Evolutionary conservation across 2,797 vertebrate genomes (phyloP).

Genomic region (Crenichthys baileyi): DNA sequence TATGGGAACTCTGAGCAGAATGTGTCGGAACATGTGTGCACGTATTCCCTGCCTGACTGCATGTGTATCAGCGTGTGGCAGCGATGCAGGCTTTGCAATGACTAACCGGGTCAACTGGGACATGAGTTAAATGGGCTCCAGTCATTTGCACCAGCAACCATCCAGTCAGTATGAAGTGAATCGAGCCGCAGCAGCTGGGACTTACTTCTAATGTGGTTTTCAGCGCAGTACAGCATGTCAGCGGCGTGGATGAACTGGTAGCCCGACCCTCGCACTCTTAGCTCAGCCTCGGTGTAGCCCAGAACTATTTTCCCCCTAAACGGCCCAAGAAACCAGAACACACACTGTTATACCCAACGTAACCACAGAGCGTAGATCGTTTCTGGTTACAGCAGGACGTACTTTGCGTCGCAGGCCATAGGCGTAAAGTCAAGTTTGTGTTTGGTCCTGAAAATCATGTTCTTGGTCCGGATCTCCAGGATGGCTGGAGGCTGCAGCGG

Average conservation of each 20-base stretch:
- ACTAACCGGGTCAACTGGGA: slow-evolving; percentile 65
- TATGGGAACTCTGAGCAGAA: slow-evolving; percentile 10
- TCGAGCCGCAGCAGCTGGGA: neutral
- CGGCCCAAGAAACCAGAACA: neutral
- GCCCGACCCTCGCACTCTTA: slow-evolving; percentile 76
- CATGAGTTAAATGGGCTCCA: slow-evolving; percentile 56
- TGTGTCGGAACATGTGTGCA: slow-evolving; percentile 38
- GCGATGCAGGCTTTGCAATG: slow-evolving; percentile 39
- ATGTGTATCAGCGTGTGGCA: slow-evolving; percentile 35
- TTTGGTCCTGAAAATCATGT: slow-evolving; percentile 87
- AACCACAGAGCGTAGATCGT: no score
- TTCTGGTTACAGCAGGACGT: neutral
- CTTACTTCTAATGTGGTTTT: slow-evolving; percentile 81
- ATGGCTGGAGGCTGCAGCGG: slow-evolving; percentile 83
- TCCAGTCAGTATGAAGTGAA: neutral
- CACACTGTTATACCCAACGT: neutral
- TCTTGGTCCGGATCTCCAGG: slow-evolving; percentile 83
- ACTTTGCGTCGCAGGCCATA: slow-evolving; percentile 86
- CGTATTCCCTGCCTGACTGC: slow-evolving; percentile 49
- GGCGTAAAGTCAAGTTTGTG: slow-evolving; percentile 90
- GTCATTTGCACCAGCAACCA: slow-evolving; percentile 13
- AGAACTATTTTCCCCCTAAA: slow-evolving; percentile 79
- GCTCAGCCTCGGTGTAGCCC: slow-evolving; percentile 80
- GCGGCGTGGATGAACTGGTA: slow-evolving; percentile 83
- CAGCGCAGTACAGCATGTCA: slow-evolving; percentile 81